Evolutionary conservation across 2,797 vertebrate genomes (phyloP).

Genomic region (Danionella dracula): DNA sequence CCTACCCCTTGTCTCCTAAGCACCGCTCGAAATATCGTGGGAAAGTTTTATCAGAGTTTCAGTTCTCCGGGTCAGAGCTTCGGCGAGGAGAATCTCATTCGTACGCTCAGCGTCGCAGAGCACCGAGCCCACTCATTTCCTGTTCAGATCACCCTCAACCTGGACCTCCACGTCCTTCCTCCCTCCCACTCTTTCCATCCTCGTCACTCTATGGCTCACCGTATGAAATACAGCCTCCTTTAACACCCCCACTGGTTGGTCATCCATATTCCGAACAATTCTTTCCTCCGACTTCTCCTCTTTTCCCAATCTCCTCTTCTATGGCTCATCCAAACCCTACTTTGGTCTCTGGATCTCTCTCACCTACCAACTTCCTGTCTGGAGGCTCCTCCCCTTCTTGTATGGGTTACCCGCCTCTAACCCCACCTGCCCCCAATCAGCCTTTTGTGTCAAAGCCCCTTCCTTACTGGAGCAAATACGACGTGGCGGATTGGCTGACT

Average conservation of each 20-base stretch:
- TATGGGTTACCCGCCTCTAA: constrained; percentile 68
- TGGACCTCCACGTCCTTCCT: constrained; percentile 76
- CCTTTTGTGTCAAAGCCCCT: constrained; percentile 89
- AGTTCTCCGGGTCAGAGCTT: constrained; percentile 64
- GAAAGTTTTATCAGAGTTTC: constrained; percentile 72
- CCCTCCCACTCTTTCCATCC: constrained; percentile 73
- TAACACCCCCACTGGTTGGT: constrained; percentile 71
- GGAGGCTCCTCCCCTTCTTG: constrained; percentile 75
- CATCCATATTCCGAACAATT: constrained; percentile 70
- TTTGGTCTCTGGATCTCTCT: constrained; percentile 75
- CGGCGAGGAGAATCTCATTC: constrained; percentile 58
- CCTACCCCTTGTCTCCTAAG: constrained; percentile 76
- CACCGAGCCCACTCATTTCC: constrained; percentile 85
- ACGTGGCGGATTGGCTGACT: constrained; percentile 91
- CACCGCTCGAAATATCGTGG: constrained; percentile 71
- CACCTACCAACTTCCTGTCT: constrained; percentile 77
- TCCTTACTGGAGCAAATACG: constrained; percentile 93
- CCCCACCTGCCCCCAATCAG: constrained; percentile 75
- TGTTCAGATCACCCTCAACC: constrained; percentile 78
- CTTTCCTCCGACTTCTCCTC: constrained; percentile 61
- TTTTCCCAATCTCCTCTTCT: constrained; percentile 66
- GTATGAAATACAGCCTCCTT: constrained; percentile 79
- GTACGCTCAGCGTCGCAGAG: constrained; percentile 69
- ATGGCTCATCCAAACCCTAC: constrained; percentile 59
- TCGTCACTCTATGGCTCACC: constrained; percentile 74